Evolutionary conservation across 92 coral and sea anemone genomes (phyloP), one percentile per base, ranked within the genome.

Genomic region (Porites evermanni): DNA sequence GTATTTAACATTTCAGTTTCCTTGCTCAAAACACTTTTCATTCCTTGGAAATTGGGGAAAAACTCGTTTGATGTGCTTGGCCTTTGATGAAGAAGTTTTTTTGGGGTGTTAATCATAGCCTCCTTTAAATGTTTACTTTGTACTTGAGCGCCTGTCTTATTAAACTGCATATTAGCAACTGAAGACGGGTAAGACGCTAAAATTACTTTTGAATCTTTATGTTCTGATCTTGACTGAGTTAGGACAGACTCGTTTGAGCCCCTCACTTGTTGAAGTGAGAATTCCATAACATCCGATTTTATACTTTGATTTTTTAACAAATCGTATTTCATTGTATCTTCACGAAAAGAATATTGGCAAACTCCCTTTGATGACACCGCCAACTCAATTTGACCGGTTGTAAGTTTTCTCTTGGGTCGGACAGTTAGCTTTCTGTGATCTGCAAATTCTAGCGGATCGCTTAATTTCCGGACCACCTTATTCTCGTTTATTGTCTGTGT

Each of bases 91-190:
- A 80, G 54, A 52, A 81, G 26, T 54, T 81, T 70, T 17, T 70
- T 70, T 20, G 77, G 16, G 71, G 20, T 44, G 68, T 54, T 56
- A 17, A 7, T 10, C 67, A 81, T 69, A 72, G 38, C 29, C n/a
- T 72, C 86, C 14, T 38, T 38, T 38, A 19, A 21, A 81, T 81
- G 51, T 70, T 70, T 81, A 20, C 64, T 56, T 54, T 54, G 59
- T 16, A 24, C 69, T 81, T 70, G 68, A 26, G 38, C 68, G 38
- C 38, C 59, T 81, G 77, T 59, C 86, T 81, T 76, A 81, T 81
- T 81, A 56, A 81, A 24, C 58, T 58, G 68, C 18, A 56, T 47
- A 38, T 56, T 71, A 26, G 53, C 17, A 54, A 67, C 29, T 38
- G 44, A 53, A 70, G 26, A 70, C 50, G 60, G 63, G 24, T 51